phyloP scores from a whole-genome alignment of 2,113 vertebrate genomes.

The Myotis lucifugus region DNA sequence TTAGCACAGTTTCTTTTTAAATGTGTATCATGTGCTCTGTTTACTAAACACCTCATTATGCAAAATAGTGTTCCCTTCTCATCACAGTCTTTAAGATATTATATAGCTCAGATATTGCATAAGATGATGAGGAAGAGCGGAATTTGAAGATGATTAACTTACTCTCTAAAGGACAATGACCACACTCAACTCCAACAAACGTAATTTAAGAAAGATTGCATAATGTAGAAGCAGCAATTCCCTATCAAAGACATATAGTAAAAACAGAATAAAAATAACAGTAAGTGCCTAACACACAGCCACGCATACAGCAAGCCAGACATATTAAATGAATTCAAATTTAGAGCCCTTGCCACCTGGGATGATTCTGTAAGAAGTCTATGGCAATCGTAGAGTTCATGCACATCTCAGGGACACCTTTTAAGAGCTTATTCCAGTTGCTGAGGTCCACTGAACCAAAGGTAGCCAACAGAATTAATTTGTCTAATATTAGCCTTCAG shows the following conservation, averaged over 20 bases:
- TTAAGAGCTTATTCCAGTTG: slow-evolving; percentile 55
- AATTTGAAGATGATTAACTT: neutral
- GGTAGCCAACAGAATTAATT: slow-evolving; percentile 43
- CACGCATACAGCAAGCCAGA: neutral
- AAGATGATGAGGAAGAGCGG: neutral
- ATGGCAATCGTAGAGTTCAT: neutral
- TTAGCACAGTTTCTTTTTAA: slow-evolving; percentile 41
- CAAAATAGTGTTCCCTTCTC: slow-evolving; percentile 18
- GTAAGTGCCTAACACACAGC: neutral
- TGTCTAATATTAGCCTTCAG: slow-evolving; percentile 62
- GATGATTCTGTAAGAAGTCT: slow-evolving; percentile 27
- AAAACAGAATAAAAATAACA: slow-evolving; percentile 27
- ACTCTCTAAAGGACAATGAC: neutral
- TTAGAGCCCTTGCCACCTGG: neutral
- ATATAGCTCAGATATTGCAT: neutral
- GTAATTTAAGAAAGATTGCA: neutral
- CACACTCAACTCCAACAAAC: neutral
- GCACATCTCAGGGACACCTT: slow-evolving; percentile 21
- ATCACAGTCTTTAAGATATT: neutral
- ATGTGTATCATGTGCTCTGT: neutral
- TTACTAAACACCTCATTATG: slow-evolving; percentile 3
- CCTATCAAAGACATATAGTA: neutral
- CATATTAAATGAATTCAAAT: neutral
- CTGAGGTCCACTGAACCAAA: slow-evolving; percentile 49
- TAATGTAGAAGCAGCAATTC: neutral